Evolutionary conservation across 2,797 vertebrate species (phyloP).

Genomic region (Capromys pilorides): DNA sequence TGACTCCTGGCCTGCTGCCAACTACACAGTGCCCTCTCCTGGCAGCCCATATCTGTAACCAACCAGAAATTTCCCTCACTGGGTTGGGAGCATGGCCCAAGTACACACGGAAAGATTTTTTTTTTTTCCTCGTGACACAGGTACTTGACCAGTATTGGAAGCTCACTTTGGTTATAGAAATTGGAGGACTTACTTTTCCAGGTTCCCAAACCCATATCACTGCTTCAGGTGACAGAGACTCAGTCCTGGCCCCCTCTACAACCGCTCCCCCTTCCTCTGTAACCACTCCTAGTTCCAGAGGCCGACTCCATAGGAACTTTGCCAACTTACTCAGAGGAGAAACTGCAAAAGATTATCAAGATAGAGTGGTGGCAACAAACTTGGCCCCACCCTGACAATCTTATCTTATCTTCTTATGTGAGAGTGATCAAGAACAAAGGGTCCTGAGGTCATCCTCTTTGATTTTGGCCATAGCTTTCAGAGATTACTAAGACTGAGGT

Average conservation of each 20-base stretch:
- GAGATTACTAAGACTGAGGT: background rate
- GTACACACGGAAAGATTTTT: background rate
- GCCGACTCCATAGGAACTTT: background rate
- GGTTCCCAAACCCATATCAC: background rate
- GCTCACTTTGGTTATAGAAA: background rate
- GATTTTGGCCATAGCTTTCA: background rate
- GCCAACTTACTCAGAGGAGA: background rate
- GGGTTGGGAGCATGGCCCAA: background rate
- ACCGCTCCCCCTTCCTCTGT: background rate
- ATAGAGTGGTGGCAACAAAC: background rate
- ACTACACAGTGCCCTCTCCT: background rate
- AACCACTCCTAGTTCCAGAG: background rate
- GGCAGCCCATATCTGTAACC: background rate
- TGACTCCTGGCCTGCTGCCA: background rate
- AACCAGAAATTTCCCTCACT: background rate
- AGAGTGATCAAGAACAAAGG: background rate
- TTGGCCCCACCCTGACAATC: background rate
- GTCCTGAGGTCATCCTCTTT: background rate
- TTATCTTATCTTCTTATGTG: background rate
- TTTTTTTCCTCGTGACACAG: background rate
- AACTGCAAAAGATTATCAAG: background rate
- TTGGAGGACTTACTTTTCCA: background rate
- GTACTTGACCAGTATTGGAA: background rate
- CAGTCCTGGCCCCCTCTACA: background rate
- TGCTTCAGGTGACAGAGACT: background rate